These are phyloP conservation scores for Hyles vespertilio DNA, from an alignment of 1,140 invertebrate species.

Conservation along the genomic window DNA sequence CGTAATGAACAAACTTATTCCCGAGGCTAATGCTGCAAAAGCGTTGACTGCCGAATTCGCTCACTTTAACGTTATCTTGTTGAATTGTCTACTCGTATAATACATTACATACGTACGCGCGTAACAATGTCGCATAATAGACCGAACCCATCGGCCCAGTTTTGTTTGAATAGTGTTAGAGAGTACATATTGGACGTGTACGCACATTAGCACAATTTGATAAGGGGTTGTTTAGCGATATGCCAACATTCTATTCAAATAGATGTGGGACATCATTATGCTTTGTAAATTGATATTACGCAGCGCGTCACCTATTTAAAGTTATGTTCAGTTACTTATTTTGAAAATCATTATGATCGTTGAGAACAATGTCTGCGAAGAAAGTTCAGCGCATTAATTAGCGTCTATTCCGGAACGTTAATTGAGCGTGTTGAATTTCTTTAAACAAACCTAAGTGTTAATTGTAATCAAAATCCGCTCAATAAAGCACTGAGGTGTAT, in stretches of 20 bases:
- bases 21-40: conserved; percentile 60
- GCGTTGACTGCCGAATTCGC: conserved; percentile 54
- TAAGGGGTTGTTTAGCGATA: conserved; percentile 53
- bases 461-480: too few species aligned
- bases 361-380: too few species aligned
- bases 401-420: conserved; percentile 22
- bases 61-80: conserved; percentile 52
- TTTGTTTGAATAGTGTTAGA: conserved; percentile 60
- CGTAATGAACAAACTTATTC: conserved; percentile 74
- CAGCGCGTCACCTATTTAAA: too few species aligned
- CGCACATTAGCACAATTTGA: conserved; percentile 47
- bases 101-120: conserved; percentile 27
- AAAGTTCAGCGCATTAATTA: conserved; percentile 19
- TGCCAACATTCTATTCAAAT: conserved; percentile 50
- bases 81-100: conserved; percentile 47
- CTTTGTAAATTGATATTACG: background rate
- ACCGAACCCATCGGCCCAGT: conserved; percentile 46
- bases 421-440: conserved; percentile 34
- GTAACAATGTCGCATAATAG: conserved; percentile 39
- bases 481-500: background rate
- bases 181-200: conserved; percentile 43
- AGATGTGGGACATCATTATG: background rate
- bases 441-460: conserved; percentile 15
- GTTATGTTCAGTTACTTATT: too few species aligned
- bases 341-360: too few species aligned